These are phyloP conservation scores for Nanorana parkeri DNA, from an alignment of 2,113 vertebrate species.

Conservation along the genomic window DNA sequence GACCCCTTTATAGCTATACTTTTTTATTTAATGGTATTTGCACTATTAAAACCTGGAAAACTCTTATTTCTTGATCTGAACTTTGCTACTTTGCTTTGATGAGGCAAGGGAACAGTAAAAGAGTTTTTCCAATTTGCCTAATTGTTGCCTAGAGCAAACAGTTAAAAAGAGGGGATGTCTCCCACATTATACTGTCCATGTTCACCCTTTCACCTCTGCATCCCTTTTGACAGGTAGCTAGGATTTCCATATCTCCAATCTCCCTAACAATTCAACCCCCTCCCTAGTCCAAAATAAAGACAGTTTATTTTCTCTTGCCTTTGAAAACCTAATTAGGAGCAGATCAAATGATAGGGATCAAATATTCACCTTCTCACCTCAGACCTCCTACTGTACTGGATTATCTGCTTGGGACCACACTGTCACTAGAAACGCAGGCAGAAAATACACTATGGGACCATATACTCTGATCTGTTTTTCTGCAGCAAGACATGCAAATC, in stretches of 20 bases:
- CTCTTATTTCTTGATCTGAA: slow-evolving; percentile 33
- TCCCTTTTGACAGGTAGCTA: slow-evolving; percentile 7
- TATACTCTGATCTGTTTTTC: no score
- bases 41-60: neutral
- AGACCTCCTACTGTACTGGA: slow-evolving; percentile 44
- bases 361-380: slow-evolving; percentile 51
- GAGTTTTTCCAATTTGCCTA: slow-evolving; percentile 39
- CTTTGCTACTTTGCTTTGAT: slow-evolving; percentile 42
- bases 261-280: slow-evolving; percentile 59
- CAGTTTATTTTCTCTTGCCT: slow-evolving; percentile 48
- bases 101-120: neutral
- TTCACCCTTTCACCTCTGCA: slow-evolving; percentile 30
- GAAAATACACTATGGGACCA: neutral
- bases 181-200: slow-evolving; percentile 8
- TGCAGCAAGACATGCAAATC: no score
- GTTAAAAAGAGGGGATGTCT: slow-evolving; percentile 32
- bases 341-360: slow-evolving; percentile 52
- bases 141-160: slow-evolving; percentile 52
- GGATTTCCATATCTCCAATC: slow-evolving; percentile 67
- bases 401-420: slow-evolving; percentile 24
- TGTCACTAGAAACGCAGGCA: neutral
- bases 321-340: slow-evolving; percentile 60
- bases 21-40: neutral
- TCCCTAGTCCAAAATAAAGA: slow-evolving; percentile 19
- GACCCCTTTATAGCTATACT: no score